Base-by-base conservation (phyloP, 2,113 vertebrate species). In the Centrocercus urophasianus region DNA sequence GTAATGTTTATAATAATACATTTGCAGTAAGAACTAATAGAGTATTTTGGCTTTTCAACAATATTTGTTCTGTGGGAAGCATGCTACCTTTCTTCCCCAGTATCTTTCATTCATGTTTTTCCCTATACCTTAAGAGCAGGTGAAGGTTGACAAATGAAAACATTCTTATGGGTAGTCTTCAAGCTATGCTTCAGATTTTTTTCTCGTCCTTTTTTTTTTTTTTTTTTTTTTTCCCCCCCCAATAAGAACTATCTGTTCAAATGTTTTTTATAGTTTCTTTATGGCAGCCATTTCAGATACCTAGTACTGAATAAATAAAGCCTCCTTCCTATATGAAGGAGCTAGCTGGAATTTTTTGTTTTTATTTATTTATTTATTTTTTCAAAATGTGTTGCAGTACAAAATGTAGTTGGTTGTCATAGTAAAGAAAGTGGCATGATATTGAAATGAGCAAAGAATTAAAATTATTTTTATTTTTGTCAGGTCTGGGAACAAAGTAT, bases 391-490 rank as follows among this genome's bases (percentile, higher is more conserved):
- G 56, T 88, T 90, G 73, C 34, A 56, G 14, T 84, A 45, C 48
- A 78, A 47, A 83, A 83, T 80, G 45, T 50, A 91, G 85, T 78
- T 95, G 64, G 82, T 59, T 95, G 79, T 93, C 87, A 95, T 61
- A 81, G 67, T 75, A 89, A 93, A 93, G 86, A 88, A 65, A 80
- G 86, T 87, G 38, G 40, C 42, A 71, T 90, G 86, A 36, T 57
- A 93, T 87, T 95, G 80, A 96, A 96, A 96, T 79, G 70, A 95
- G 85, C 94, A 85, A 25, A 47, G 96, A 96, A 96, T 96, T 93
- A 88, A 88, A 86, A 92, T 91, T 92, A 93, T 95, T 97, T 96
- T 96, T 94, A 72, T 54, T 86, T 92, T 94, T 95, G 69, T 96
- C 57, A 56, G 65, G 92, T 77, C 93, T 89, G 87, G 78, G 88